Evolutionary conservation across 2,113 vertebrate species (phyloP).

Genomic region (Maccullochella peelii): DNA sequence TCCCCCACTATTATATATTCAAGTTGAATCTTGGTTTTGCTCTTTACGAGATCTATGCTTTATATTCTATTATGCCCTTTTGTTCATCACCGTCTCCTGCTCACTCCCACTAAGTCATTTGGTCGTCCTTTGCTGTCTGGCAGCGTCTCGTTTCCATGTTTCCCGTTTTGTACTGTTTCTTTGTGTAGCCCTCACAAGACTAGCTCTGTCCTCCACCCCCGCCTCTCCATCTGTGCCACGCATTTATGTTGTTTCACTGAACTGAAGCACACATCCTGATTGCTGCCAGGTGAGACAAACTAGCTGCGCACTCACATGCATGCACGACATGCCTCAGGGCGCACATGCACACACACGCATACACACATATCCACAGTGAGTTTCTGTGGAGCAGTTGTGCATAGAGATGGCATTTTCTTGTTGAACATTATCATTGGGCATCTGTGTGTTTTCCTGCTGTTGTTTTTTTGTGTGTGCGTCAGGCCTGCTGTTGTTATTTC

Average conservation of each 20-base stretch:
- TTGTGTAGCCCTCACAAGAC: conserved; percentile 57
- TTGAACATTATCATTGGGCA: conserved; percentile 32
- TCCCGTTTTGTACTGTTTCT: conserved; percentile 50
- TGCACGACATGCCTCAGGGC: not conserved
- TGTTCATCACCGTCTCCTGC: conserved; percentile 41
- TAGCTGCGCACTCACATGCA: conserved; percentile 15
- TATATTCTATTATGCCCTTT: conserved; percentile 28
- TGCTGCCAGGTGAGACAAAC: conserved; percentile 68
- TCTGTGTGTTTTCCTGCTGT: conserved; percentile 4
- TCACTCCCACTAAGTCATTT: conserved; percentile 59
- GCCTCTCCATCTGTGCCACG: conserved; percentile 72
- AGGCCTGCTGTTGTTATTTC: conserved; percentile 11
- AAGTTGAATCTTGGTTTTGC: not conserved
- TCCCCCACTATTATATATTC: not conserved
- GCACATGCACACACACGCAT: not conserved
- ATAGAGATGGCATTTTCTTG: conserved; percentile 47
- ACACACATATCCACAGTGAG: not conserved
- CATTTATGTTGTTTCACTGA: conserved; percentile 64
- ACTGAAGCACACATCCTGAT: conserved; percentile 67
- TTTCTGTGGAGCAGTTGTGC: conserved; percentile 25
- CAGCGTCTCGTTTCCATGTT: conserved; percentile 40
- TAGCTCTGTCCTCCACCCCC: conserved; percentile 62
- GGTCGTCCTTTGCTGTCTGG: conserved; percentile 55
- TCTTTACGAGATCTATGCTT: not conserved
- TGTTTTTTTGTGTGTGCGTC: conserved; percentile 4